Base-by-base conservation (phyloP, 2,888 invertebrate species). In the Dicycla oo region DNA sequence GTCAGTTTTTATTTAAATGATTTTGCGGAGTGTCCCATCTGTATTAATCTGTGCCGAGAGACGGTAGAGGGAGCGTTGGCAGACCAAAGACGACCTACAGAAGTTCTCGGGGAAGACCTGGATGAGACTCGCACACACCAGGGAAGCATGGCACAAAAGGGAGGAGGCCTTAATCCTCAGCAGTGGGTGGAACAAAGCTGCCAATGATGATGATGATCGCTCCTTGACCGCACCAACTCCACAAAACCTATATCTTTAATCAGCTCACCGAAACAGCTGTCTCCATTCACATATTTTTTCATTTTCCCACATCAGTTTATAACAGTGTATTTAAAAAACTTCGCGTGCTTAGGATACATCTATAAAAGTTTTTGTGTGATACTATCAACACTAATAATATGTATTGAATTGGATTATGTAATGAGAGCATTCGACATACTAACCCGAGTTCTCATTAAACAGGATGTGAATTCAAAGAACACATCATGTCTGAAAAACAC, bases 371-470 rank as follows among this genome's bases (percentile, higher is more conserved):
- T 73, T 75, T 54, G 18, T 75, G 38, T 38, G 47, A 62, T 38
- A 57, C 20, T 54, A 73, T 72, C 60, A 78, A 56, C 49, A 64
- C 23, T 64, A 78, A 72, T 78, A 54, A 64, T 60, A 60, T 30
- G n/a, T 72, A 54, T 57, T 62, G 34, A 64, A 49, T 60, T 26
- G 54, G 60, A 61, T 76, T 64, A 78, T 54, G 49, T 60, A 64
- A 76, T n/a, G 23, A 64, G 60, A 54, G 57, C 49, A 57, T 57
- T n/a, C 49, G 51, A 62, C 26, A 53, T 47, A 51, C 45, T 62
- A 38, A 62, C 26, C 49, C 11, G 10, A 7, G 51, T 62, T 75
- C 78, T 15, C 61, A 78, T 20, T 53, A 58, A 57, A 34, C 62
- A 78, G 51, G 71, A 78, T 75, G 45, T 51, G 3, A 30, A 30